These are phyloP conservation scores for Petrocephalus zakoni DNA, from an alignment of 2,113 vertebrate species.

Conservation along the genomic window DNA sequence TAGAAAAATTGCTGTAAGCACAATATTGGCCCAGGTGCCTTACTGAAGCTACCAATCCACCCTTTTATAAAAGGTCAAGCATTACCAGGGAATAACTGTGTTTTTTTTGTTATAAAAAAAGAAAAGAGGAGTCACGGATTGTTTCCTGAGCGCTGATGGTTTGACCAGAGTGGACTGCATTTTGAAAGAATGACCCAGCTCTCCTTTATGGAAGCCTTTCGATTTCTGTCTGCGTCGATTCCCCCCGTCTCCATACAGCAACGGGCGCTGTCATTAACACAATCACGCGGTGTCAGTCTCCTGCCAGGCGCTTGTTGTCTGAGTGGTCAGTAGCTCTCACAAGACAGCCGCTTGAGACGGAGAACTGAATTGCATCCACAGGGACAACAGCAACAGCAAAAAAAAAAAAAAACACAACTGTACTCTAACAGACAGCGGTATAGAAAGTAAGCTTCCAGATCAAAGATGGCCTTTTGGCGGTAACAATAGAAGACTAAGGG, in stretches of 20 bases:
- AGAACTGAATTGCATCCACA: background rate
- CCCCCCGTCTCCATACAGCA: background rate
- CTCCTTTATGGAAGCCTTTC: background rate
- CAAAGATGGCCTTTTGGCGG: background rate
- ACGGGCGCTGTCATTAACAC: background rate
- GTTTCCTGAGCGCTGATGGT: background rate
- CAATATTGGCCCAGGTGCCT: background rate
- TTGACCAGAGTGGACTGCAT: background rate
- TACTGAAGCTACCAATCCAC: background rate
- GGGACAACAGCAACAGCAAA: background rate
- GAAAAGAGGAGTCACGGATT: background rate
- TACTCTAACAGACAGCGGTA: background rate
- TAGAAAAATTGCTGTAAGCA: background rate
- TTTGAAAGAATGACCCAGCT: background rate
- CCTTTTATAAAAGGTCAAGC: background rate
- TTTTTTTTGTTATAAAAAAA: background rate
- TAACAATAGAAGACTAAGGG: background rate
- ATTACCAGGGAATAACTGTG: background rate
- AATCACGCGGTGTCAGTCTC: background rate
- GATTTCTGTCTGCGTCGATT: background rate
- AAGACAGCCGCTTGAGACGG: background rate
- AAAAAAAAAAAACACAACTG: background rate
- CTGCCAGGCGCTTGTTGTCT: background rate
- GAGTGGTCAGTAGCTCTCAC: background rate
- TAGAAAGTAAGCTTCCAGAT: conserved; percentile 5